Percentiles rank a stretch among this genome's conserved stretches.
Evolutionary conservation across 2,888 invertebrate species (phyloP).

Genomic region (Dynastes tityus): DNA sequence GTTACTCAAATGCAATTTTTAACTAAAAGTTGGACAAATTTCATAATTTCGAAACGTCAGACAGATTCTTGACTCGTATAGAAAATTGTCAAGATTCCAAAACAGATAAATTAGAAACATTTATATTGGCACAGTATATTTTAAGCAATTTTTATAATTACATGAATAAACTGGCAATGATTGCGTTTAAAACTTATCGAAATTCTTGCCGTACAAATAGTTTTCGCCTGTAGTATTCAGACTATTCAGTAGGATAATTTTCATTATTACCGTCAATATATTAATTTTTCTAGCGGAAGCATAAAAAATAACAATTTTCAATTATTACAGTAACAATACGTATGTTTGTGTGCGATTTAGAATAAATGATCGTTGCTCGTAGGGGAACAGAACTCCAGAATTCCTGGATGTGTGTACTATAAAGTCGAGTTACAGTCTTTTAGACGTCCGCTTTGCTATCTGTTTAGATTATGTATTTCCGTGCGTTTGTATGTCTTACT

Average conservation of each 20-base stretch:
- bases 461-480: slow-evolving; percentile 34
- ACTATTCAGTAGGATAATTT: no score
- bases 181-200: no score
- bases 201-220: no score
- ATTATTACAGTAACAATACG: no score
- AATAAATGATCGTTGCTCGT: no score
- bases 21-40: neutral
- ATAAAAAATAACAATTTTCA: no score
- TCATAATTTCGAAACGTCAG: neutral
- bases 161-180: neutral
- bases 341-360: no score
- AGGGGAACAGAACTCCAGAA: neutral
- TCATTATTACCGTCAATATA: no score
- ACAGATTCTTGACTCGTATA: neutral
- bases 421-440: slow-evolving; percentile 10
- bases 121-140: slow-evolving; percentile 18
- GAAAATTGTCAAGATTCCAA: slow-evolving; percentile 6
- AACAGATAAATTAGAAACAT: slow-evolving; percentile 19
- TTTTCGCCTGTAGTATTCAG: no score
- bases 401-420: slow-evolving; percentile 1
- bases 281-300: no score
- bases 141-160: neutral
- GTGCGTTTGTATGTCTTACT: slow-evolving; percentile 21
- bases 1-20: no score
- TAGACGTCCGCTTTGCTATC: neutral